phyloP scores from a whole-genome alignment of 2,797 vertebrate genomes.

The Sphaeramia orbicularis region DNA sequence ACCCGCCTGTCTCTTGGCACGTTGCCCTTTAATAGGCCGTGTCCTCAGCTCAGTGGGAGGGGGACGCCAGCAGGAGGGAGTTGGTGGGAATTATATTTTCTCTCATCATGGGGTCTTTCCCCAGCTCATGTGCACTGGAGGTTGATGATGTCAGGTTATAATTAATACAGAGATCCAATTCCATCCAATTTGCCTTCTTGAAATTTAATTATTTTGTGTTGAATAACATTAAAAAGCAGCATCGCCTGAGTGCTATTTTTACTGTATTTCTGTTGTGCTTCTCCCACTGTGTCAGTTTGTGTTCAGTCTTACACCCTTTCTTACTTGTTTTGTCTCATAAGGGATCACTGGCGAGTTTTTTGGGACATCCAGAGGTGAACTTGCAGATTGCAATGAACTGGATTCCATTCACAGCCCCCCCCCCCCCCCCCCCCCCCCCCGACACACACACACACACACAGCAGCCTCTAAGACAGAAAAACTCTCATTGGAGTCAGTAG shows the following conservation, averaged over 20 bases:
- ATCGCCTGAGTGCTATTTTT: slow-evolving; percentile 42
- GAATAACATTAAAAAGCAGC: slow-evolving; percentile 69
- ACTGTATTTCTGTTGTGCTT: slow-evolving; percentile 37
- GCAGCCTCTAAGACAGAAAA: no score
- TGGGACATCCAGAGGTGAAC: no score
- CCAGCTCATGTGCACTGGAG: slow-evolving; percentile 64
- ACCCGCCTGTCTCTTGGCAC: slow-evolving; percentile 19
- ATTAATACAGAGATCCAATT: slow-evolving; percentile 84
- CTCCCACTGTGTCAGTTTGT: slow-evolving; percentile 7
- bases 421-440: no score
- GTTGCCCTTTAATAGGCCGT: slow-evolving; percentile 57
- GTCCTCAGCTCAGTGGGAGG: slow-evolving; percentile 72
- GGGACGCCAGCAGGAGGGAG: slow-evolving; percentile 59
- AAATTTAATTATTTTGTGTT: slow-evolving; percentile 76
- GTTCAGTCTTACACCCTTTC: not conserved
- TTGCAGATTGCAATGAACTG: no score
- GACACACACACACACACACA: no score
- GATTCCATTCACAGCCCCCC: no score
- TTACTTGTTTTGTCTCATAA: no score
- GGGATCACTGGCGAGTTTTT: no score
- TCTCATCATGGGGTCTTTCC: slow-evolving; percentile 76
- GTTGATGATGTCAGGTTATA: slow-evolving; percentile 79
- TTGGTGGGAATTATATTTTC: slow-evolving; percentile 78
- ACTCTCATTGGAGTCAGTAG: no score
- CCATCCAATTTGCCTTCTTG: slow-evolving; percentile 70